These are phyloP conservation scores for Trialeurodes vaporariorum DNA, from an alignment of 1,140 invertebrate genomes.

Conservation along the genomic window DNA sequence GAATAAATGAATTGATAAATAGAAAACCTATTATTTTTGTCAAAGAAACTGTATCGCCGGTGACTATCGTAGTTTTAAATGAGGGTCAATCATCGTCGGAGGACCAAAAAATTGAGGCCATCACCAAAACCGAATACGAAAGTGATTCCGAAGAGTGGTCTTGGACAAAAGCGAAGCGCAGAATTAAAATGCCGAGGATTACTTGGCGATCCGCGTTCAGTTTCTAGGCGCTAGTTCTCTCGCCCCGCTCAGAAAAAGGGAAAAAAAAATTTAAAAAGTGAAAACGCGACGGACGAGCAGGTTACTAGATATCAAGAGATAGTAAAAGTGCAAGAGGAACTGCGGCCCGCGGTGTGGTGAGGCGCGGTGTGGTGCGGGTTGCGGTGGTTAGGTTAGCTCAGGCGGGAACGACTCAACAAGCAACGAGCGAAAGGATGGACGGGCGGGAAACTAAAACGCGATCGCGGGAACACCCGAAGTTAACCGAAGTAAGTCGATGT, in stretches of 20 bases:
- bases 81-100: too few relatives aligned
- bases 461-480: background rate
- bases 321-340: background rate
- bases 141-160: background rate
- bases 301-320: background rate
- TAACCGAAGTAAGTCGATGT: slow-evolving; percentile 21
- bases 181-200: background rate
- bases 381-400: too few relatives aligned
- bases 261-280: background rate
- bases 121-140: background rate
- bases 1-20: too few relatives aligned
- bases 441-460: background rate
- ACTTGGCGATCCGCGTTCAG: too few relatives aligned
- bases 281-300: background rate
- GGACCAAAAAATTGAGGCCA: too few relatives aligned
- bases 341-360: background rate
- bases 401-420: background rate
- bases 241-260: too few relatives aligned
- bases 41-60: too few relatives aligned
- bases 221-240: too few relatives aligned
- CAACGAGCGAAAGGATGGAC: too few relatives aligned
- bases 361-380: background rate
- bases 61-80: too few relatives aligned
- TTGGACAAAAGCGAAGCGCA: background rate
- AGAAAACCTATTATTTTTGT: too few relatives aligned